A percentile compares a stretch with the other conserved stretches of the same genome.
Conservation (phyloP, 1,140 invertebrate species). For the Bursaphelenchus mucronatus region DNA sequence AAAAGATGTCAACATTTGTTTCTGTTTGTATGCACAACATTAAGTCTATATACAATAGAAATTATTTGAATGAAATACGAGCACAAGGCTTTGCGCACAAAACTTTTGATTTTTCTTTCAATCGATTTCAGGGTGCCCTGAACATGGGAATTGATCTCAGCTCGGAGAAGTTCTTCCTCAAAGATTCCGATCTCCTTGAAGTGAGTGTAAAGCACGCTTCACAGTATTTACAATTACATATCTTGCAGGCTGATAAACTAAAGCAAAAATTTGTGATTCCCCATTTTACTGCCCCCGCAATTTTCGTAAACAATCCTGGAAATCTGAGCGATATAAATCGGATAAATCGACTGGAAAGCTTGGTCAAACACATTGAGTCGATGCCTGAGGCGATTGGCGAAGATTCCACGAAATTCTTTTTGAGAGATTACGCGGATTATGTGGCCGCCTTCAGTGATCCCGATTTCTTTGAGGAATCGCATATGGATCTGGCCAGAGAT, state of each 20-base stretch:
- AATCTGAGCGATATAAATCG: constrained; percentile 18
- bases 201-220: background rate
- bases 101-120: background rate
- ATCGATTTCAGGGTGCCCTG: constrained; percentile 19
- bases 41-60: too few species aligned
- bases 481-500: background rate
- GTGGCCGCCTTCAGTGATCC: constrained; percentile 11
- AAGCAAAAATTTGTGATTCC: constrained; percentile 17
- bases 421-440: constrained; percentile 23
- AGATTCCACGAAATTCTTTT: constrained; percentile 28
- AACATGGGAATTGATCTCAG: constrained; percentile 18
- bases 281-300: constrained; percentile 8
- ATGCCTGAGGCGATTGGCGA: constrained; percentile 20
- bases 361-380: constrained; percentile 21
- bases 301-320: constrained; percentile 27
- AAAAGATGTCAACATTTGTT: too few species aligned
- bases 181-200: constrained; percentile 6
- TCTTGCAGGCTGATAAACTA: constrained; percentile 12
- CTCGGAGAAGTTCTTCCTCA: constrained; percentile 23
- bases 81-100: too few species aligned
- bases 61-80: background rate
- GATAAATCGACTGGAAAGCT: constrained; percentile 4
- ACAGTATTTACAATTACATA: background rate
- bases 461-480: background rate
- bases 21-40: too few species aligned